Evolutionary conservation across 2,888 invertebrate species (phyloP).

Genomic region (Leptogaster cylindrica): DNA sequence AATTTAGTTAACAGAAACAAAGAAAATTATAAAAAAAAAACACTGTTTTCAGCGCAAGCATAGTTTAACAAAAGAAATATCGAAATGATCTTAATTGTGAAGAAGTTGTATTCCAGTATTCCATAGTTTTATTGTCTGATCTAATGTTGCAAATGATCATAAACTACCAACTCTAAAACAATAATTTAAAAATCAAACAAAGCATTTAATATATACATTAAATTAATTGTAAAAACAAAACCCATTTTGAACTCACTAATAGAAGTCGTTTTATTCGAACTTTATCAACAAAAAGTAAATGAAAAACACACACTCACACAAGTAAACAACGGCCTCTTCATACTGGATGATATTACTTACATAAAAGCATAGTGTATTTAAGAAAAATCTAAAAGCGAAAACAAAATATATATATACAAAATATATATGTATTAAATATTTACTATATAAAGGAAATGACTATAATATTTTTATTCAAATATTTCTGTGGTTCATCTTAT

Average conservation of each 20-base stretch:
- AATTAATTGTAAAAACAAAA: neutral
- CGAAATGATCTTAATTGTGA: neutral
- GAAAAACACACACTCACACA: neutral
- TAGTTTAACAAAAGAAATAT: neutral
- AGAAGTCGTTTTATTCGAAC: neutral
- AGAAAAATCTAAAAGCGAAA: neutral
- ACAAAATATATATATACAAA: neutral
- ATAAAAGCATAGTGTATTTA: constrained; percentile 8
- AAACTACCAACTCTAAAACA: neutral
- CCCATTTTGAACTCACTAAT: neutral
- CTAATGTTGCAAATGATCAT: neutral
- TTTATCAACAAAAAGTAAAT: neutral
- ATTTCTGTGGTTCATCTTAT: constrained; percentile 39
- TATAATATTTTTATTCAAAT: constrained; percentile 29
- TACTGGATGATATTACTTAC: neutral
- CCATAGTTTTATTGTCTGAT: neutral
- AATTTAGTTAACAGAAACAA: constrained; percentile 5
- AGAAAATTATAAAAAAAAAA: neutral
- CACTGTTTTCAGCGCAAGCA: constrained; percentile 21
- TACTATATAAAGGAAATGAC: constrained; percentile 23
- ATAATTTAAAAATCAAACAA: constrained; percentile 10
- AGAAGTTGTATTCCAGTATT: neutral
- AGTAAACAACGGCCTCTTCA: constrained; percentile 1
- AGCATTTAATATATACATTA: constrained; percentile 3
- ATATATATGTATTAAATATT: constrained; percentile 16